Evolutionary conservation across 1,140 invertebrate genomes (phyloP).

Genomic region (Orchesella cincta): DNA sequence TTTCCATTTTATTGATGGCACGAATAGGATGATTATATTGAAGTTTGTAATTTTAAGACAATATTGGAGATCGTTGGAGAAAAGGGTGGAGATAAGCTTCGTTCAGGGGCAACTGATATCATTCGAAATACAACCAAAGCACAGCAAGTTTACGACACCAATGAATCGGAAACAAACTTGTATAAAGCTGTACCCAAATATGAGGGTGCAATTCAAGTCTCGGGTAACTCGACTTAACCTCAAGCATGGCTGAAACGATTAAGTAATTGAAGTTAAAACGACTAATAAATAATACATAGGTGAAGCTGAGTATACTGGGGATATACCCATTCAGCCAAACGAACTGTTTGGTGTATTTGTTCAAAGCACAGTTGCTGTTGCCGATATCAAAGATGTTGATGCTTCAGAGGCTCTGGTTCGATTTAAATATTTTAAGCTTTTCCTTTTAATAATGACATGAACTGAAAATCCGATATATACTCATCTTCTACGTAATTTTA

Average conservation of each 20-base stretch:
- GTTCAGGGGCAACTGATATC: conserved; percentile 42
- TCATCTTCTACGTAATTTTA: not conserved
- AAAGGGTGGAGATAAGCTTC: conserved; percentile 26
- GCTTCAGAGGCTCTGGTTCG: conserved; percentile 52
- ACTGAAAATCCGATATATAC: too few species aligned
- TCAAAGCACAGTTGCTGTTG: conserved; percentile 55
- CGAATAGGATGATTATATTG: not conserved
- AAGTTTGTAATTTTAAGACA: conserved; percentile 42
- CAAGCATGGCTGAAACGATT: too few species aligned
- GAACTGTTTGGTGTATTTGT: conserved; percentile 58
- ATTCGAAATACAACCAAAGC: conserved; percentile 53
- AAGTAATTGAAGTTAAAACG: too few species aligned
- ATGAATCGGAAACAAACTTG: conserved; percentile 55
- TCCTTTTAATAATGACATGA: not conserved
- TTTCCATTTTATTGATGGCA: not conserved
- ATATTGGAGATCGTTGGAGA: conserved; percentile 51
- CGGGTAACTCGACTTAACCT: conserved; percentile 33
- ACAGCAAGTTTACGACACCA: conserved; percentile 56
- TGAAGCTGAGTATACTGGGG: conserved; percentile 59
- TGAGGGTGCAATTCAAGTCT: conserved; percentile 55
- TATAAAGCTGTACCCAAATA: conserved; percentile 58
- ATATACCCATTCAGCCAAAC: conserved; percentile 54
- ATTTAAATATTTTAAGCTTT: not conserved
- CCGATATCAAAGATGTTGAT: conserved; percentile 52
- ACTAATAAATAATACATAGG: conserved; percentile 52